phyloP scores from a whole-genome alignment of 2,888 invertebrate genomes.

The Drosophila vallismaia region DNA sequence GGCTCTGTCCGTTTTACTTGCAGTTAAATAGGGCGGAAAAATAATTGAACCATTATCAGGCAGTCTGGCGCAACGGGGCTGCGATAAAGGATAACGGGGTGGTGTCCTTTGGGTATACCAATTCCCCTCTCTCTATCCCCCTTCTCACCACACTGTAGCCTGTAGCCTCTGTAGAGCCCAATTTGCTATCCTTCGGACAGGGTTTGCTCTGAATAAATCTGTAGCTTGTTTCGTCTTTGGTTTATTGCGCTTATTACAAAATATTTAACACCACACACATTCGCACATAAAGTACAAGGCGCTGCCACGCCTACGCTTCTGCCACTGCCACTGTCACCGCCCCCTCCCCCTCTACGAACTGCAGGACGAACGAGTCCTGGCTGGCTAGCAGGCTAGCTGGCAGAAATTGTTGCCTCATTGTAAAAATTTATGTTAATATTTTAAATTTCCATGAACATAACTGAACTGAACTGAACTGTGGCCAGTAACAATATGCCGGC shows the following conservation, averaged over 20 bases:
- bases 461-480: conserved; percentile 30
- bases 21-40: conserved; percentile 93
- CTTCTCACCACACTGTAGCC: neutral
- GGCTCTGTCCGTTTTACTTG: conserved; percentile 56
- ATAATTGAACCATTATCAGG: conserved; percentile 87
- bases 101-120: conserved; percentile 10
- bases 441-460: conserved; percentile 48
- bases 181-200: conserved; percentile 3
- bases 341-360: too few species aligned
- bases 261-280: conserved; percentile 50
- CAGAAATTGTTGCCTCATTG: conserved; percentile 59
- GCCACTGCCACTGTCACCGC: conserved; percentile 9
- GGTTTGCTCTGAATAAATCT: conserved; percentile 41
- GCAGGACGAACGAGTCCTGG: conserved; percentile 3
- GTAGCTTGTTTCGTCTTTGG: conserved; percentile 42
- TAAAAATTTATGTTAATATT: conserved; percentile 60
- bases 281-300: neutral
- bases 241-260: conserved; percentile 58
- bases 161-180: neutral
- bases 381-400: neutral
- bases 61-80: conserved; percentile 34
- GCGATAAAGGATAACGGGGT: neutral
- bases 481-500: conserved; percentile 32
- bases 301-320: conserved; percentile 25
- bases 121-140: neutral